Conservation (phyloP, 2,888 invertebrate species). For the Teinopalpus imperialis region DNA sequence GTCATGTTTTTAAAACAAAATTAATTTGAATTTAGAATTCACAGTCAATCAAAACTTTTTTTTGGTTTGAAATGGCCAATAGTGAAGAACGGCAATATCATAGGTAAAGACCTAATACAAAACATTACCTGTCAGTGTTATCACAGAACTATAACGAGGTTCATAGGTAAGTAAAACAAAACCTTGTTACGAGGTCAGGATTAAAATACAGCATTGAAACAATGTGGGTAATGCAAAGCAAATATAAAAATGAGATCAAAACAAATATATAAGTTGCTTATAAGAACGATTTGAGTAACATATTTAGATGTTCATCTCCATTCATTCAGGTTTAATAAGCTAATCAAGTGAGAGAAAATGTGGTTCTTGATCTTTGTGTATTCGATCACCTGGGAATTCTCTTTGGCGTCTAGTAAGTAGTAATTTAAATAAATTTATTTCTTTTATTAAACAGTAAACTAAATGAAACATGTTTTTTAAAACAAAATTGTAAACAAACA, state of each 20-base stretch:
- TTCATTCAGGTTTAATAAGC: neutral
- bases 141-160: no score
- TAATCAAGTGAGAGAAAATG: conserved; percentile 5
- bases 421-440: neutral
- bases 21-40: no score
- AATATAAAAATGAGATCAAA: conserved; percentile 9
- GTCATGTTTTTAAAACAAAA: no score
- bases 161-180: no score
- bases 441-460: neutral
- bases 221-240: conserved; percentile 13
- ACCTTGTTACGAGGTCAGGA: conserved; percentile 3
- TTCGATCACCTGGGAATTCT: neutral
- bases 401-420: conserved; percentile 14
- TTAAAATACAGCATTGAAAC: conserved; percentile 10
- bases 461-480: no score
- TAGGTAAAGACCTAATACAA: no score
- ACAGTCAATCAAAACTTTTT: no score
- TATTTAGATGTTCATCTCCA: neutral
- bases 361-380: conserved; percentile 8
- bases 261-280: neutral
- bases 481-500: no score
- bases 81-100: no score
- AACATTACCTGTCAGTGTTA: no score
- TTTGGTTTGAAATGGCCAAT: no score
- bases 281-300: no score